Evolutionary conservation across 2,113 vertebrate species (phyloP), one percentile per base, ranked within the genome.

Genomic region (Oreamnos americanus): DNA sequence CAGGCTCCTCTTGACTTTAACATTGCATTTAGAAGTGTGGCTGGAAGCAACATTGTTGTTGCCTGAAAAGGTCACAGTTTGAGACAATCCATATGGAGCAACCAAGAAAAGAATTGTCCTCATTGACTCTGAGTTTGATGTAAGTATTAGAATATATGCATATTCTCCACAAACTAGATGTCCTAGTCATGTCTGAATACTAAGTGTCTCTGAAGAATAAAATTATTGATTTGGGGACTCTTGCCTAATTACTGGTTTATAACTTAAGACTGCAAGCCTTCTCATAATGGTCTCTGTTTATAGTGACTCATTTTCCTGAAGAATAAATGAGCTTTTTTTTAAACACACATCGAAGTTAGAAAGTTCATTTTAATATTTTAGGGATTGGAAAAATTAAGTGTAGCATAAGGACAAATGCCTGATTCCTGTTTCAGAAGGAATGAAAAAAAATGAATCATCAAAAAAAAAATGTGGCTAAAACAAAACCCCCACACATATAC

Each of bases 281-380:
- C 79, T 94, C 2, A 76, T 47, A 60, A 55, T 78, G 57, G 87
- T 33, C 39, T 86, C n/a, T 55, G 49, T 33, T 58, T 30, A 53
- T 60, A 14, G 33, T 83, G 64, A 94, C 30, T 96, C 49, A 43
- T 28, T 94, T 97, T 53, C 47, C 39, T 92, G 49, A 90, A 95
- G 62, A 90, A 92, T 90, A 60, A 84, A 19, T 55, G 12, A 83
- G 78, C 36, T 47, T 81, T 36, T 88, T 78, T 53, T 53, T 51
- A 91, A 51, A 58, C 36, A 36, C 74, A 81, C 88, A 88, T 2
- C 25, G 17, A 96, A 86, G 55, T 58, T 94, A 78, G 94, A 76
- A 96, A 94, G 49, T 93, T 87, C 78, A 88, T 85, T 45, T 90
- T 95, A 96, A 67, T 71, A 96, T 95, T 88, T 93, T 51, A 91